A percentile compares a stretch with the other conserved stretches of the same genome.
Conservation (phyloP, 1,140 invertebrate genomes). For the Listronotus oregonensis region DNA sequence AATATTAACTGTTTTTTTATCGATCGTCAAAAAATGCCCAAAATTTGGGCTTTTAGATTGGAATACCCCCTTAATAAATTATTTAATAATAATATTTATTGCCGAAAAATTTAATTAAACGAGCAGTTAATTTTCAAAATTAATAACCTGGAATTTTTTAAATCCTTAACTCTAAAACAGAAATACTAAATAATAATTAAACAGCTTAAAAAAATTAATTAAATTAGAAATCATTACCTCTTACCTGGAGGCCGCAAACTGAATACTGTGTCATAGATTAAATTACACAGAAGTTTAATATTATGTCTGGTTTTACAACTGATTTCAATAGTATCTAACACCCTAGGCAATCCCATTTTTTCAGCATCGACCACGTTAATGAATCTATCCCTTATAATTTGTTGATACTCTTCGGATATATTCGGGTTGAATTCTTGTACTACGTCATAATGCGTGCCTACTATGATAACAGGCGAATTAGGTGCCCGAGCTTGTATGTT, state of each 20-base stretch:
- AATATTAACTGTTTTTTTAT: no score
- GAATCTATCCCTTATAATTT: constrained; percentile 86
- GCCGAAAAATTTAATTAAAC: no score
- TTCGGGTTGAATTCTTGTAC: constrained; percentile 76
- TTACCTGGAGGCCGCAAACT: constrained; percentile 82
- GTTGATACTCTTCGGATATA: constrained; percentile 84
- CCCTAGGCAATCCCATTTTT: constrained; percentile 91
- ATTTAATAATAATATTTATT: no score
- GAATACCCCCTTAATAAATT: no score
- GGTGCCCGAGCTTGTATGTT: constrained; percentile 94
- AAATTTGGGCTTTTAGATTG: no score
- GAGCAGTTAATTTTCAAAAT: no score
- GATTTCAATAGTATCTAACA: constrained; percentile 92
- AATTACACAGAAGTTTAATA: constrained; percentile 86
- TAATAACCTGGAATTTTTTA: no score
- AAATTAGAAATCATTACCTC: not conserved
- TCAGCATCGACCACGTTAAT: constrained; percentile 94
- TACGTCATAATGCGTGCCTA: constrained; percentile 93
- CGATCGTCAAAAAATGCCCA: no score
- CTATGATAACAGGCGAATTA: constrained; percentile 91
- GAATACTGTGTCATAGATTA: constrained; percentile 94
- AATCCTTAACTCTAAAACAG: no score
- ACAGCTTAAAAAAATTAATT: no score
- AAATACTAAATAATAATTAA: no score
- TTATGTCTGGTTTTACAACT: constrained; percentile 86